Percentiles rank a stretch among this genome's conserved stretches.
These are phyloP conservation scores for Zootermopsis nevadensis DNA, from an alignment of 2,888 invertebrate species.

Conservation along the genomic window DNA sequence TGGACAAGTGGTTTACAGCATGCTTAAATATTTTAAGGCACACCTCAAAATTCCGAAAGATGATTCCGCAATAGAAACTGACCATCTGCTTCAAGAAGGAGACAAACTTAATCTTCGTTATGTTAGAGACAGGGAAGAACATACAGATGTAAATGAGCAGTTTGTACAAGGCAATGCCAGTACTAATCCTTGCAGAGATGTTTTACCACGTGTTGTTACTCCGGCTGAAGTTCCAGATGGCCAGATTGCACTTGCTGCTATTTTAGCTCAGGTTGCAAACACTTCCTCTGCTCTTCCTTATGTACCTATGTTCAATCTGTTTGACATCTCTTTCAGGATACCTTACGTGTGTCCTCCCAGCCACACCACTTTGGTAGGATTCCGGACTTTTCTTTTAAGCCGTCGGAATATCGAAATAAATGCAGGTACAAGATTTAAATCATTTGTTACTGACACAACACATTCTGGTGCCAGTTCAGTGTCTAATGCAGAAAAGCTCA, in stretches of 20 bases:
- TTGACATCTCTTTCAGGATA: neutral
- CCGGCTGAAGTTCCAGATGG: too few relatives aligned
- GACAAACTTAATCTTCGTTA: neutral
- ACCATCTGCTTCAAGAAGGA: neutral
- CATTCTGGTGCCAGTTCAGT: neutral
- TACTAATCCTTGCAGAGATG: too few relatives aligned
- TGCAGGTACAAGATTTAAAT: too few relatives aligned
- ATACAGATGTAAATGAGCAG: neutral
- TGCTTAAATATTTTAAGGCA: constrained; percentile 7
- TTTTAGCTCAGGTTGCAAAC: too few relatives aligned
- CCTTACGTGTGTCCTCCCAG: constrained; percentile 11
- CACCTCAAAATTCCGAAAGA: neutral
- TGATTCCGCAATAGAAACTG: neutral
- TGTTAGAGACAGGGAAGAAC: neutral
- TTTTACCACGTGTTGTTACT: too few relatives aligned
- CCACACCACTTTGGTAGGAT: constrained; percentile 1
- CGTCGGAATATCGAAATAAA: neutral
- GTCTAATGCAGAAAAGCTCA: neutral
- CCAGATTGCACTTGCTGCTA: too few relatives aligned
- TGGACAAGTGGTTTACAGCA: neutral
- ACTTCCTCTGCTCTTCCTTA: too few relatives aligned
- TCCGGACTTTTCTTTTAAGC: neutral
- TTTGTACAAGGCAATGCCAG: neutral
- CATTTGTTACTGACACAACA: neutral
- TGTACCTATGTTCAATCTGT: too few relatives aligned